Percentiles rank a stretch among this genome's conserved stretches.
phyloP scores from a whole-genome alignment of 2,888 invertebrate genomes.

The Ctenicera cuprea region DNA sequence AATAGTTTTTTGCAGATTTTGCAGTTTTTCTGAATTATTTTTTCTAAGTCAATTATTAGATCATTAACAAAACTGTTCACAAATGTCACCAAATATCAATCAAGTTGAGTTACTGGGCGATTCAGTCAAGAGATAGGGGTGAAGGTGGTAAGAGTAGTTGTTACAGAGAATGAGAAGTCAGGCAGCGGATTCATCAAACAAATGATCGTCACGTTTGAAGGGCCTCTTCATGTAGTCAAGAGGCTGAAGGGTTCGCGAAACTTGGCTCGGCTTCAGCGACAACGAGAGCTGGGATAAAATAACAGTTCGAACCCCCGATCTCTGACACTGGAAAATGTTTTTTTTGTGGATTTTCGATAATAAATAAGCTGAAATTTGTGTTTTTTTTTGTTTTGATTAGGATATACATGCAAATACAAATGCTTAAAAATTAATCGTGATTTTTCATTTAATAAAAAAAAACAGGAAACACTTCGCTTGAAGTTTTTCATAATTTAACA shows the following conservation, averaged over 20 bases:
- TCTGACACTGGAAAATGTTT: constrained; percentile 10
- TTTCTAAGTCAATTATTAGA: background rate
- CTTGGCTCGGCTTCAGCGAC: constrained; percentile 57
- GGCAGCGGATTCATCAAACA: constrained; percentile 67
- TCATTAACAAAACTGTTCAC: background rate
- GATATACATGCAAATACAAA: too few relatives aligned
- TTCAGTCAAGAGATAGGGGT: constrained; percentile 45
- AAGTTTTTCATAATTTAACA: too few relatives aligned
- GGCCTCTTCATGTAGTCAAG: constrained; percentile 68
- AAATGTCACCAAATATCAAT: constrained; percentile 35
- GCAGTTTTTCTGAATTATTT: too few relatives aligned
- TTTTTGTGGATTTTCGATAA: background rate
- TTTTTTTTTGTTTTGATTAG: too few relatives aligned
- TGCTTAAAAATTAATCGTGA: too few relatives aligned
- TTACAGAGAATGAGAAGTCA: constrained; percentile 62
- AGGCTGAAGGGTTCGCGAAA: constrained; percentile 64
- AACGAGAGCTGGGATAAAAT: constrained; percentile 62
- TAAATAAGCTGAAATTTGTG: too few relatives aligned
- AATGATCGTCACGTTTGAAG: constrained; percentile 70
- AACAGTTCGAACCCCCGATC: constrained; percentile 53
- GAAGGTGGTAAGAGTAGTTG: constrained; percentile 36
- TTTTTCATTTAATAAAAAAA: too few relatives aligned
- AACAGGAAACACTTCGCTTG: too few relatives aligned
- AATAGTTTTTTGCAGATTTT: too few relatives aligned
- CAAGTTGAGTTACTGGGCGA: background rate